phyloP scores from a whole-genome alignment of 2,797 vertebrate species.

The Artibeus jamaicensis region DNA sequence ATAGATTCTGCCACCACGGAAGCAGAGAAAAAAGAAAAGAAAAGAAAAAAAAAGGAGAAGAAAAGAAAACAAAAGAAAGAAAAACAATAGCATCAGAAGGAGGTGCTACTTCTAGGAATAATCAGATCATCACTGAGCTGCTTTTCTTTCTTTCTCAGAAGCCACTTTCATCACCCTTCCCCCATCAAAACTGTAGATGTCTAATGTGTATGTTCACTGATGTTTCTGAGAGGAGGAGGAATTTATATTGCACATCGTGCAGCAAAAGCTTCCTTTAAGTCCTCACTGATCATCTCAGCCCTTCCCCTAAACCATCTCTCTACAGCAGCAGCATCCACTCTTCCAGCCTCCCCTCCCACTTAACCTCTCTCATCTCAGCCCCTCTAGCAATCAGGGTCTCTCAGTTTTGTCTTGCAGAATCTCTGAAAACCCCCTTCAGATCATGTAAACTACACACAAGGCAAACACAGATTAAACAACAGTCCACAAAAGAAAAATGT shows the following conservation, averaged over 20 bases:
- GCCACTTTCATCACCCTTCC: not conserved
- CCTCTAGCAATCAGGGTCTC: not conserved
- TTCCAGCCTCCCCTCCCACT: not conserved
- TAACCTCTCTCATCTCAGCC: not conserved
- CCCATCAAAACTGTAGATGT: not conserved
- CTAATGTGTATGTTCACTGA: not conserved
- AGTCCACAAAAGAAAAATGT: not conserved
- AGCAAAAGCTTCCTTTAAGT: not conserved
- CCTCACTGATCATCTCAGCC: not conserved
- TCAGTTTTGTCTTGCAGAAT: not conserved
- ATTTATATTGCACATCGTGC: not conserved
- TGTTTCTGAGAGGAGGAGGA: not conserved
- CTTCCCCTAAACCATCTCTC: not conserved
- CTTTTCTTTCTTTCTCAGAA: not conserved
- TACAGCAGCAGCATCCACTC: not conserved
- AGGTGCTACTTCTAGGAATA: not conserved
- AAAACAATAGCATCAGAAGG: not conserved
- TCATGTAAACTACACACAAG: not conserved
- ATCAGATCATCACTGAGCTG: not conserved
- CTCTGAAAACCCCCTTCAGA: not conserved
- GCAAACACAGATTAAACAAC: not conserved
- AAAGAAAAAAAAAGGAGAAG: too few species aligned
- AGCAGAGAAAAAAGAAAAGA: not conserved
- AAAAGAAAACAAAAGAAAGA: too few species aligned
- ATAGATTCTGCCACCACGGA: not conserved